phyloP scores from a whole-genome alignment of 2,797 vertebrate genomes.

The Gadopsis marmoratus region DNA sequence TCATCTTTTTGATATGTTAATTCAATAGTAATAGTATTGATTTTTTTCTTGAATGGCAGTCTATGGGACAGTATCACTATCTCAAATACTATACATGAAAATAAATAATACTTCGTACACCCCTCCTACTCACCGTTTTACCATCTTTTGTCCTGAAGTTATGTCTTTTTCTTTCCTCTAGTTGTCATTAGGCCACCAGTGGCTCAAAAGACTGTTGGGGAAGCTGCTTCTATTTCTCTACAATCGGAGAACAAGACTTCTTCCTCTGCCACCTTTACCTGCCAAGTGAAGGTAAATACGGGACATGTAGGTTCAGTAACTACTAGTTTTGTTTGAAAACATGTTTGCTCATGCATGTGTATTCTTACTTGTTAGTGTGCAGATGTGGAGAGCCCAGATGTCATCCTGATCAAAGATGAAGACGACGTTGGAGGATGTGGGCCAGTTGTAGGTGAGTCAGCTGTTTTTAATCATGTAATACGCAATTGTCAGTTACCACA shows the following conservation, averaged over 20 bases:
- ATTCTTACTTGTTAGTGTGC: constrained; percentile 52
- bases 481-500: not conserved
- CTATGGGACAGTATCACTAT: no score
- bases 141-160: not conserved
- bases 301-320: not conserved
- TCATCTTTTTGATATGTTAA: no score
- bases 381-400: constrained; percentile 70
- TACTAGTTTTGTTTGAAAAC: not conserved
- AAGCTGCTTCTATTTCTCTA: constrained; percentile 39
- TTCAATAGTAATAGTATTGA: no score
- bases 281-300: constrained; percentile 52
- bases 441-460: constrained; percentile 53
- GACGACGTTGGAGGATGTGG: constrained; percentile 70
- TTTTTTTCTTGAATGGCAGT: no score
- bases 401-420: constrained; percentile 84
- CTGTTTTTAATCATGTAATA: not conserved
- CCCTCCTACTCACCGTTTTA: not conserved
- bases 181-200: constrained; percentile 56
- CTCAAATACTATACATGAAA: not conserved
- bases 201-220: constrained; percentile 27
- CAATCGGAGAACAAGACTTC: constrained; percentile 37
- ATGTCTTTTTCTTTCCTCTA: constrained; percentile 30
- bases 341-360: constrained; percentile 8
- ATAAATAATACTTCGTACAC: not conserved
- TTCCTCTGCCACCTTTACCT: constrained; percentile 12